phyloP scores from a whole-genome alignment of 2,113 vertebrate species.

The Myanophis thanlyinensis region DNA sequence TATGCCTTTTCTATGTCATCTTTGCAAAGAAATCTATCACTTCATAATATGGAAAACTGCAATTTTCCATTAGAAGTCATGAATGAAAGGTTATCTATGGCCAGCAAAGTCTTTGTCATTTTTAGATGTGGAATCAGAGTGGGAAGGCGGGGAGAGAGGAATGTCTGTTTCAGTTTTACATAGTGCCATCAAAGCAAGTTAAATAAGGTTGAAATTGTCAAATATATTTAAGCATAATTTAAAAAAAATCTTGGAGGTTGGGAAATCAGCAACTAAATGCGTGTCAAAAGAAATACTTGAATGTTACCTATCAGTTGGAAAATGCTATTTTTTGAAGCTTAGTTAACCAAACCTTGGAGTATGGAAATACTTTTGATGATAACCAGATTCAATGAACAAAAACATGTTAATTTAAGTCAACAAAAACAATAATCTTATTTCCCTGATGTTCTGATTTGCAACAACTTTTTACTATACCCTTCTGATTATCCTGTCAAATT shows the following conservation, averaged over 20 bases:
- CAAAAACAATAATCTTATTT: background rate
- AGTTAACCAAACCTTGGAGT: background rate
- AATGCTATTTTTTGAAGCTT: background rate
- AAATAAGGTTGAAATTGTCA: slow-evolving; percentile 2
- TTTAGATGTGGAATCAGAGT: background rate
- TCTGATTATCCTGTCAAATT: background rate
- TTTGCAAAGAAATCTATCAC: background rate
- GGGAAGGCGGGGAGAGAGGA: background rate
- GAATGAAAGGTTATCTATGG: background rate
- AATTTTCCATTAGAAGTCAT: background rate
- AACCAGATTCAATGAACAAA: background rate
- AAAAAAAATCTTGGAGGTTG: background rate
- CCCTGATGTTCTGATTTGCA: background rate
- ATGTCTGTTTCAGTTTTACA: background rate
- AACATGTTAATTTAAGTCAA: background rate
- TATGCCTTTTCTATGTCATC: background rate
- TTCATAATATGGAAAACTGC: background rate
- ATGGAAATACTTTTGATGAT: background rate
- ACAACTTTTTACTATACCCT: background rate
- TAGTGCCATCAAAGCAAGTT: background rate
- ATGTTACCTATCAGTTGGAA: background rate
- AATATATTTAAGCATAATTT: slow-evolving; percentile 4
- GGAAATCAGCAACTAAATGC: background rate
- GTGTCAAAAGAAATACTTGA: slow-evolving; percentile 1
- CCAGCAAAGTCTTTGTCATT: background rate